Evolutionary conservation across 2,888 invertebrate species (phyloP).

Genomic region (Pristionchus mayeri): DNA sequence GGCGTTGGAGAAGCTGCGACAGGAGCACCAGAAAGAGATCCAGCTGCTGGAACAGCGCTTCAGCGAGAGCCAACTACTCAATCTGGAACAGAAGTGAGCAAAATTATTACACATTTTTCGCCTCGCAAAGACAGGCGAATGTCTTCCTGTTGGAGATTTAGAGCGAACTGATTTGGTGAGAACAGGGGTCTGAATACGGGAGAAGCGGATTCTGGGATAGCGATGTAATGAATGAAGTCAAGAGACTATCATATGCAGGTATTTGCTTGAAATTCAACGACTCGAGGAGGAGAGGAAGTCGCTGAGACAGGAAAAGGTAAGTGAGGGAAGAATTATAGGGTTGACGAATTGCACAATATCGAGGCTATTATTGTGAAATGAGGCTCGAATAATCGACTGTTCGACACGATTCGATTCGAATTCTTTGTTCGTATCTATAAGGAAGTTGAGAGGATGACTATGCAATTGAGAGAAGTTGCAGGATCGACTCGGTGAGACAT

Average conservation of each 20-base stretch:
- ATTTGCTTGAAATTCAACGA: conserved; percentile 75
- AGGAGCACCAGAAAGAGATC: conserved; percentile 76
- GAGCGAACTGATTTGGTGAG: too few species aligned
- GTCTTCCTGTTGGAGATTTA: too few species aligned
- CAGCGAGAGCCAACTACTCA: conserved; percentile 74
- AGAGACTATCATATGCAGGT: conserved; percentile 60
- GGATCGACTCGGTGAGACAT: conserved; percentile 76
- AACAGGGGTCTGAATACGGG: too few species aligned
- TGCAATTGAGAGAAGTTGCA: not conserved
- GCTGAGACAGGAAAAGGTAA: conserved; percentile 71
- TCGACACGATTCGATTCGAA: not conserved
- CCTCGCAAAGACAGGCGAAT: too few species aligned
- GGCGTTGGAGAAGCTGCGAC: conserved; percentile 74
- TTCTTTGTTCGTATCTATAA: too few species aligned
- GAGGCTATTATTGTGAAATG: not conserved
- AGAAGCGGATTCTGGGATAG: too few species aligned
- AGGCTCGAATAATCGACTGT: not conserved
- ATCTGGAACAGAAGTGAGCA: conserved; percentile 76
- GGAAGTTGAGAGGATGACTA: not conserved
- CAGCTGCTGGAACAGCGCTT: conserved; percentile 74
- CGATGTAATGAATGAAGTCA: not conserved
- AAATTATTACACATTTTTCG: not conserved
- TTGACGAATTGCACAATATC: not conserved
- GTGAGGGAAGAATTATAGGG: not conserved
- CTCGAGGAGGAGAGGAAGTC: conserved; percentile 76